Evolutionary conservation across 2,113 vertebrate species (phyloP).

Genomic region (Campylorhamphus procurvoides): DNA sequence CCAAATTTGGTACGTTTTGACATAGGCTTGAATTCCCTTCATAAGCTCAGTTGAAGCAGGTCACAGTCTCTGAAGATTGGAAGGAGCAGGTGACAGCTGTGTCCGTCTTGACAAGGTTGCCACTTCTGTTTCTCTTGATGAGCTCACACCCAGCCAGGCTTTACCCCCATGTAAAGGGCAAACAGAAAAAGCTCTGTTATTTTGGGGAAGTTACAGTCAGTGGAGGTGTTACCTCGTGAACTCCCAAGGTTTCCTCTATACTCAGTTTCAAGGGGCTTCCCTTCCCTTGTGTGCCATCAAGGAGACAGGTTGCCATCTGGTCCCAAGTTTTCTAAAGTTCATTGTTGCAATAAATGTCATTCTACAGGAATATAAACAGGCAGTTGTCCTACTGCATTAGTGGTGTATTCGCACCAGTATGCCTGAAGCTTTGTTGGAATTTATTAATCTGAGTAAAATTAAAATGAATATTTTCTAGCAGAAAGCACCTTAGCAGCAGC

Average conservation of each 20-base stretch:
- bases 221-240: not conserved
- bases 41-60: not conserved
- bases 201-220: too few relatives aligned
- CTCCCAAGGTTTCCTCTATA: not conserved
- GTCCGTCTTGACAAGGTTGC: not conserved
- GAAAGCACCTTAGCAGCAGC: not conserved
- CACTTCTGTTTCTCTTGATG: not conserved
- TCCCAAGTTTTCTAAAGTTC: conserved; percentile 9
- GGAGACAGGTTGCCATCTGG: not conserved
- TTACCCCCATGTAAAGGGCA: not conserved
- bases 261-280: not conserved
- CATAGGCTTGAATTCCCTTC: not conserved
- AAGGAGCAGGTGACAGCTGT: not conserved
- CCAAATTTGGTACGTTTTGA: not conserved
- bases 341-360: not conserved
- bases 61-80: not conserved
- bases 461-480: not conserved
- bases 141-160: not conserved
- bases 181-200: not conserved
- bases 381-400: not conserved
- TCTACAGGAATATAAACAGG: not conserved
- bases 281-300: not conserved
- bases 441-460: not conserved
- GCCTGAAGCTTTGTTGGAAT: not conserved
- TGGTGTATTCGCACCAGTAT: not conserved